These are phyloP conservation scores for Perodicticus potto DNA, from an alignment of 2,797 vertebrate genomes.

Conservation along the genomic window DNA sequence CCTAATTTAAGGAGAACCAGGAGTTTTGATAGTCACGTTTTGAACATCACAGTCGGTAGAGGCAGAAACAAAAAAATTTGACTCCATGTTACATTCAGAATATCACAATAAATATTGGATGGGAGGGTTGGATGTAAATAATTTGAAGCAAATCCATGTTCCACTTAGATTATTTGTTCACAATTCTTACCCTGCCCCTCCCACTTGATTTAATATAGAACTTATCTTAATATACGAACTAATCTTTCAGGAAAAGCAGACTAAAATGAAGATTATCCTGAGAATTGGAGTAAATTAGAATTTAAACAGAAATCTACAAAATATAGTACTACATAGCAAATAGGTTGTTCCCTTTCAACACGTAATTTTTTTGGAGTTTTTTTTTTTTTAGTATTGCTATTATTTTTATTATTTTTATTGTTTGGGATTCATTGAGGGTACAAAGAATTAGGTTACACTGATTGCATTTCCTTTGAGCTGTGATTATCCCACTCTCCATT, in stretches of 20 bases:
- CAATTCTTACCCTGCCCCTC: conserved; percentile 43
- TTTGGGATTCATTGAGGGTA: no score
- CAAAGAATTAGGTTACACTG: no score
- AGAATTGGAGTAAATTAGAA: conserved; percentile 35
- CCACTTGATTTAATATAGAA: conserved; percentile 11
- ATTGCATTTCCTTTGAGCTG: background rate
- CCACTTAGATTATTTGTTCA: background rate
- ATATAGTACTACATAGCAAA: background rate
- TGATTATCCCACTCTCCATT: background rate
- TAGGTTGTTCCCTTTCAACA: background rate
- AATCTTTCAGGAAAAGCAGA: conserved; percentile 55
- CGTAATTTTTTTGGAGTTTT: no score
- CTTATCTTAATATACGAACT: background rate
- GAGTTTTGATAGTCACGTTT: background rate
- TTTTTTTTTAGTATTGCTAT: no score
- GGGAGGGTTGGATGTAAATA: conserved; percentile 12
- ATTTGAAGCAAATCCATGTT: conserved; percentile 14
- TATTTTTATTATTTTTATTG: no score
- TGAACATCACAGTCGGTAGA: background rate
- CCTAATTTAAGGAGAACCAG: conserved; percentile 10
- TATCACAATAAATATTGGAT: background rate
- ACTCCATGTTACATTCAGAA: conserved; percentile 22
- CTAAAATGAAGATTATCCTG: conserved; percentile 60
- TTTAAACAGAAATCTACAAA: conserved; percentile 53
- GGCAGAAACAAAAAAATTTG: conserved; percentile 35